Evolutionary conservation across 2,113 vertebrate species (phyloP).

Genomic region (Orthonyx spaldingii): DNA sequence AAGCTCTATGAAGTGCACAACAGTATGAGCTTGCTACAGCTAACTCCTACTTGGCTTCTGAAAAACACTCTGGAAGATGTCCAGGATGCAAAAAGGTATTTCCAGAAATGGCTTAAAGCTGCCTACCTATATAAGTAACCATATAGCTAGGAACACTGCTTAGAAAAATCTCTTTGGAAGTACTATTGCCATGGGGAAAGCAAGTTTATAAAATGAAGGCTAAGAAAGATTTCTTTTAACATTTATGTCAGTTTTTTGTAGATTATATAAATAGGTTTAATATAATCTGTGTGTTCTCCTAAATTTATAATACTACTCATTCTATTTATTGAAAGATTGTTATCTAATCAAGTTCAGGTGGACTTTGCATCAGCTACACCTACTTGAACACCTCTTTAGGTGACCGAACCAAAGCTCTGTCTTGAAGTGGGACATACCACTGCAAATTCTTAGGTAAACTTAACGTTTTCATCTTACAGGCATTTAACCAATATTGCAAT

Average conservation of each 20-base stretch:
- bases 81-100: neutral
- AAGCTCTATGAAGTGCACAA: neutral
- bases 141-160: neutral
- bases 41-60: constrained; percentile 20
- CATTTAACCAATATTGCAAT: neutral
- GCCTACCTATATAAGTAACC: neutral
- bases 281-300: neutral
- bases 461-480: neutral
- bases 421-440: neutral
- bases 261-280: neutral
- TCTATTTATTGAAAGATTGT: neutral
- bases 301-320: neutral
- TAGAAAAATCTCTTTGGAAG: neutral
- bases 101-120: neutral
- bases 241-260: neutral
- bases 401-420: neutral
- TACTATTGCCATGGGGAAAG: neutral
- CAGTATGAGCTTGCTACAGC: neutral
- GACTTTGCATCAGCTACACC: neutral
- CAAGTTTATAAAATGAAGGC: neutral
- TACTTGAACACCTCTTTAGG: neutral
- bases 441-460: neutral
- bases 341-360: neutral
- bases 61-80: neutral
- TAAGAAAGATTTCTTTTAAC: neutral